Evolutionary conservation across 2,797 vertebrate species (phyloP), one percentile per base, ranked within the genome.

Genomic region (Staurois parvus): DNA sequence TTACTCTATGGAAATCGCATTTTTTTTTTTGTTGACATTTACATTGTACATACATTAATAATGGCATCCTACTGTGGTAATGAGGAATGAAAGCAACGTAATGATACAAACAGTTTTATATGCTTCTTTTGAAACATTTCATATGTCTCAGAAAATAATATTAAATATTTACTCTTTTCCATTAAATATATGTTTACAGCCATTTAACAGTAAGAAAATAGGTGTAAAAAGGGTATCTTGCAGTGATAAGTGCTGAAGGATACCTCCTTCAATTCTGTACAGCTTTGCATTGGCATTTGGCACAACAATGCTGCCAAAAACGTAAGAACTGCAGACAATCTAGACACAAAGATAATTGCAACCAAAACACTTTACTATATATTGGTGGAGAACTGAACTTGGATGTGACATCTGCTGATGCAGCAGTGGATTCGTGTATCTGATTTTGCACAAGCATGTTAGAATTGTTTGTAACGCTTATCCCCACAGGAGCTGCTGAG

Each of bases 21-120:
- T 79, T 85, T 42, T 85, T 42, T 79, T 72, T 24, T 66, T 74
- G n/a, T n/a, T 80, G 59, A 85, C 84, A 81, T 85, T 76, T 85
- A 59, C 70, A 81, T 59, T 75, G 26, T 74, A 81, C 72, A 81
- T 81, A 76, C 66, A 85, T 81, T 85, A 85, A 70, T 76, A 32
- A 85, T 32, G 24, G 34, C 37, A 62, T 68, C 64, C 32, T 72
- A 75, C 84, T 81, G 78, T 76, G 66, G 72, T 85, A 85, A 80
- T 81, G 40, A 59, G 73, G 83, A 73, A 67, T 32, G 62, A 48
- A 79, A 24, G 19, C 32, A 74, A 66, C 56, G 52, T 4, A 79
- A 56, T 74, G 69, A 75, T 32, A 79, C 29, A 12, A 26, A 66
- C 30, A 29, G n/a, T 45, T 40, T 56, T 80, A 48, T 48, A 34